These are phyloP conservation scores for Neofelis nebulosa DNA, from an alignment of 2,113 vertebrate species.

Conservation along the genomic window DNA sequence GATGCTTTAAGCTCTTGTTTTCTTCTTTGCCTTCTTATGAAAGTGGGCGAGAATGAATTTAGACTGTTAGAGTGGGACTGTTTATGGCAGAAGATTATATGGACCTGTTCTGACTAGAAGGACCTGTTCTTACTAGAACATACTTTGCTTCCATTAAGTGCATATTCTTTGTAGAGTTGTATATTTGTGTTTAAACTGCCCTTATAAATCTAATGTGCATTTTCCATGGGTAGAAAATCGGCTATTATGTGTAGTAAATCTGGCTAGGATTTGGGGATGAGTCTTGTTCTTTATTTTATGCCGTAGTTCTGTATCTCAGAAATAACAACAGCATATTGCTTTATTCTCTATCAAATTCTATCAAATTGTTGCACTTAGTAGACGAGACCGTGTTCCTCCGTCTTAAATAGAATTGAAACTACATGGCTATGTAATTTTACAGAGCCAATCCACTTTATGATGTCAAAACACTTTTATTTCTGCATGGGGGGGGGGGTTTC, in stretches of 20 bases:
- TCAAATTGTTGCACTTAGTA: slow-evolving; percentile 43
- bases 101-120: not conserved
- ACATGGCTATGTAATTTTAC: slow-evolving; percentile 24
- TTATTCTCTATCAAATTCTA: not conserved
- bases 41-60: not conserved
- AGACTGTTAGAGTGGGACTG: not conserved
- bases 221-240: slow-evolving; percentile 23
- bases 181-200: not conserved
- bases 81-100: not conserved
- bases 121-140: not conserved
- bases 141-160: not conserved
- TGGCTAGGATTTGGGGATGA: not conserved
- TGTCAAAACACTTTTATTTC: slow-evolving; percentile 69
- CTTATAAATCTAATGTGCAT: not conserved
- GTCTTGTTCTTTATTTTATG: slow-evolving; percentile 14
- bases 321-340: slow-evolving; percentile 39
- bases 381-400: not conserved
- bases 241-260: not conserved
- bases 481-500: slow-evolving; percentile 11
- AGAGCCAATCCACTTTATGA: slow-evolving; percentile 35
- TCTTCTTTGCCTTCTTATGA: not conserved
- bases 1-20: not conserved
- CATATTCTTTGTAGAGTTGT: not conserved
- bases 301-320: not conserved
- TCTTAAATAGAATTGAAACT: slow-evolving; percentile 51